Conservation (phyloP, 2,888 invertebrate genomes). For the Leptinotarsa rubiginosa region DNA sequence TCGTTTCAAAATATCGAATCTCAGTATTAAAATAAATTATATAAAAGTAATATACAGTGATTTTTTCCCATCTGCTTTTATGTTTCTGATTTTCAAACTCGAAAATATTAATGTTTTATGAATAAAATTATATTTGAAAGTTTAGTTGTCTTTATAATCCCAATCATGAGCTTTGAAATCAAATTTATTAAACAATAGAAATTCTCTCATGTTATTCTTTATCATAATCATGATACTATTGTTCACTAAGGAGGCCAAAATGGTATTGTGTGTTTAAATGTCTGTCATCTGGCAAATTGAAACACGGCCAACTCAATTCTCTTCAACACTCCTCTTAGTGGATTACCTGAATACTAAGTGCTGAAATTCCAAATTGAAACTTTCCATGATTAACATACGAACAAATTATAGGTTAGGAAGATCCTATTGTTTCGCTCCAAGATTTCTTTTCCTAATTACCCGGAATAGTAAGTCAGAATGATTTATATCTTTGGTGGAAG, state of each 20-base stretch:
- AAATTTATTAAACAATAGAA: constrained; percentile 25
- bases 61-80: constrained; percentile 35
- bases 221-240: constrained; percentile 28
- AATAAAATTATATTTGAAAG: constrained; percentile 45
- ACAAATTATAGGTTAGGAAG: constrained; percentile 20
- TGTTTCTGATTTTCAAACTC: constrained; percentile 39
- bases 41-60: constrained; percentile 37
- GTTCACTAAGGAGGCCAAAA: constrained; percentile 38
- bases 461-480: background rate
- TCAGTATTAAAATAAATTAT: constrained; percentile 21
- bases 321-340: constrained; percentile 7
- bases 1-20: constrained; percentile 35
- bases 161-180: constrained; percentile 14
- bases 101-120: constrained; percentile 42
- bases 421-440: constrained; percentile 18
- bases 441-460: constrained; percentile 14
- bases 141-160: constrained; percentile 35
- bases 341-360: constrained; percentile 25
- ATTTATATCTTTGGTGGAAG: constrained; percentile 22
- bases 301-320: constrained; percentile 28
- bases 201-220: background rate
- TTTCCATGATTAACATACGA: constrained; percentile 28
- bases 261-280: constrained; percentile 30
- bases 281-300: constrained; percentile 24
- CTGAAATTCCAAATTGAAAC: constrained; percentile 20